A percentile compares a stretch with the other conserved stretches of the same genome.
These are phyloP conservation scores for Himalopsyche phryganea DNA, from an alignment of 1,140 invertebrate genomes.

Conservation along the genomic window DNA sequence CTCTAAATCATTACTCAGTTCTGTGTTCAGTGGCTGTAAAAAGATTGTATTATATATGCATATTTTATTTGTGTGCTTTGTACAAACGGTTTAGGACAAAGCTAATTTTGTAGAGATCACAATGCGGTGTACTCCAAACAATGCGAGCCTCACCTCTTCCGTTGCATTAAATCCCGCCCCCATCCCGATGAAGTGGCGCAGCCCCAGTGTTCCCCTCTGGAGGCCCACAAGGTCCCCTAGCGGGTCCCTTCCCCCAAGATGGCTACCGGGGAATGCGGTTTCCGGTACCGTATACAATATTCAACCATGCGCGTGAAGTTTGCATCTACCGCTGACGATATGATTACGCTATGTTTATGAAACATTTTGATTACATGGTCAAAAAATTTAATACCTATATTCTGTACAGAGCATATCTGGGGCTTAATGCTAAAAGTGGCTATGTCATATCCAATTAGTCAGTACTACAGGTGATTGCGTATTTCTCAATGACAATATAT, in stretches of 20 bases:
- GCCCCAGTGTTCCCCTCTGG: conserved; percentile 1
- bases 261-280: conserved; percentile 17
- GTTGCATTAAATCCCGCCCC: not conserved
- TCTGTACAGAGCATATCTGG: too few species aligned
- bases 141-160: not conserved
- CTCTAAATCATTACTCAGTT: too few species aligned
- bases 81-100: too few species aligned
- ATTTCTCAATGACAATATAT: too few species aligned
- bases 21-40: too few species aligned
- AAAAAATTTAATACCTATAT: too few species aligned
- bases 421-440: too few species aligned
- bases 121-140: not conserved
- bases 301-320: conserved; percentile 7
- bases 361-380: too few species aligned
- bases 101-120: not conserved
- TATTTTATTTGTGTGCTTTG: too few species aligned
- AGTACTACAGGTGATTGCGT: too few species aligned
- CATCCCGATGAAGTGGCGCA: not conserved
- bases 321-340: conserved; percentile 13
- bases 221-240: not conserved
- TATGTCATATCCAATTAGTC: too few species aligned
- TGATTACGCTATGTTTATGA: conserved; percentile 14
- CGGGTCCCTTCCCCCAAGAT: not conserved
- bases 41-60: too few species aligned
- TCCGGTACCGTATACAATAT: conserved; percentile 15